Evolutionary conservation across 2,888 invertebrate species (phyloP).

Genomic region (Hydrotaea diabolus): DNA sequence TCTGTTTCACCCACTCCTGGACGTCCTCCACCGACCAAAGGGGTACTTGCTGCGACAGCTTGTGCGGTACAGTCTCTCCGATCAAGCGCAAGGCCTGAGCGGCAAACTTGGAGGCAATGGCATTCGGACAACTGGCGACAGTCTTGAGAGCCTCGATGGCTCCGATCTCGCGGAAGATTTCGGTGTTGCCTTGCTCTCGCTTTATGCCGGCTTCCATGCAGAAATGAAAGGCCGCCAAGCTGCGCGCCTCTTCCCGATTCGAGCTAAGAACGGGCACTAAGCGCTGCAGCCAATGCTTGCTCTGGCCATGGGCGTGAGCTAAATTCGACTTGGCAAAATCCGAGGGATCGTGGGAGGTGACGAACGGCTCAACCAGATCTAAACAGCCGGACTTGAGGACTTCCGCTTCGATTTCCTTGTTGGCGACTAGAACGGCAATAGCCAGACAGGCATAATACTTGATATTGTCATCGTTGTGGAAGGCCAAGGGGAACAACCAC

Average conservation of each 20-base stretch:
- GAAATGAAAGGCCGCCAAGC: slow-evolving; percentile 98
- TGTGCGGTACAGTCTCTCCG: slow-evolving; percentile 98
- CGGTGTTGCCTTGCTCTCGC: slow-evolving; percentile 94
- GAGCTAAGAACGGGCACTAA: slow-evolving; percentile 97
- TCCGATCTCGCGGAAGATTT: slow-evolving; percentile 95
- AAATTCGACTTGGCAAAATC: slow-evolving; percentile 96
- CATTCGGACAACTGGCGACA: slow-evolving; percentile 98
- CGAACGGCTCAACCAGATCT: slow-evolving; percentile 97
- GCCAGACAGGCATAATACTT: slow-evolving; percentile 99
- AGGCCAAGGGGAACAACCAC: slow-evolving; percentile 99
- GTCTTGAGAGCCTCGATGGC: slow-evolving; percentile 97
- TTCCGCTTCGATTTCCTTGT: slow-evolving; percentile 98
- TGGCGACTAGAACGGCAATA: slow-evolving; percentile 97
- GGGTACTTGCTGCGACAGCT: slow-evolving; percentile 98
- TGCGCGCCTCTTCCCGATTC: slow-evolving; percentile 96
- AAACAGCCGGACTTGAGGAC: slow-evolving; percentile 98
- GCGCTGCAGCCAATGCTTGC: slow-evolving; percentile 95
- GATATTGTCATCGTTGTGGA: slow-evolving; percentile 97
- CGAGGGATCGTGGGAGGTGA: slow-evolving; percentile 95
- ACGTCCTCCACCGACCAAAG: slow-evolving; percentile 98
- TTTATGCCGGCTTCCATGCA: slow-evolving; percentile 99
- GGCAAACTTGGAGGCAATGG: slow-evolving; percentile 98
- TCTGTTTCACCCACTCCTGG: slow-evolving; percentile 98
- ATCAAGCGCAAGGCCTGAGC: slow-evolving; percentile 94
- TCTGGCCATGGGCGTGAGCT: slow-evolving; percentile 97